Evolutionary conservation across 37 sponge, comb jelly and placozoan species (phyloP).

Genomic region (Eunapius fragilis): DNA sequence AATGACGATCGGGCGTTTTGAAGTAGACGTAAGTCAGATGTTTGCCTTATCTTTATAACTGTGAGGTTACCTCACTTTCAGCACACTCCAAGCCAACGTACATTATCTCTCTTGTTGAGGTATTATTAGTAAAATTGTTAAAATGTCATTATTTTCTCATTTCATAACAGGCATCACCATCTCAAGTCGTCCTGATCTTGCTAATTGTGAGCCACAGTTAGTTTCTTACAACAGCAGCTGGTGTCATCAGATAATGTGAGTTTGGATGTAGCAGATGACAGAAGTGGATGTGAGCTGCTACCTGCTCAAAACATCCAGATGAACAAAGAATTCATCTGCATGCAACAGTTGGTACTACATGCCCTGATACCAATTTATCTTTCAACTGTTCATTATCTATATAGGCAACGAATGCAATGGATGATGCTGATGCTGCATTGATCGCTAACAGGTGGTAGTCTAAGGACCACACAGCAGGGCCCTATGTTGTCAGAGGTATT

Average conservation of each 20-base stretch:
- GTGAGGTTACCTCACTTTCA: too few species aligned
- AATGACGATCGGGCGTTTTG: neutral
- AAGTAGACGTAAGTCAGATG: neutral
- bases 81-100: neutral
- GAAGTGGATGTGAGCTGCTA: neutral
- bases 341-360: neutral
- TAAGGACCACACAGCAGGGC: neutral
- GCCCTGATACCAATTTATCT: neutral
- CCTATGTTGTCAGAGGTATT: neutral
- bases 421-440: neutral
- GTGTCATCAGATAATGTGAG: too few species aligned
- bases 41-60: neutral
- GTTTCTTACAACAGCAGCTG: too few species aligned
- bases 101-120: neutral
- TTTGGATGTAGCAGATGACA: neutral
- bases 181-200: neutral
- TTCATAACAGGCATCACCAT: neutral
- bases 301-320: neutral
- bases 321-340: neutral
- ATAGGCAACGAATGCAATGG: neutral
- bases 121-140: neutral
- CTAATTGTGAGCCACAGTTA: neutral
- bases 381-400: neutral
- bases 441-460: neutral
- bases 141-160: neutral